Conservation (phyloP, 2,888 invertebrate genomes). For the Carcina quercana region DNA sequence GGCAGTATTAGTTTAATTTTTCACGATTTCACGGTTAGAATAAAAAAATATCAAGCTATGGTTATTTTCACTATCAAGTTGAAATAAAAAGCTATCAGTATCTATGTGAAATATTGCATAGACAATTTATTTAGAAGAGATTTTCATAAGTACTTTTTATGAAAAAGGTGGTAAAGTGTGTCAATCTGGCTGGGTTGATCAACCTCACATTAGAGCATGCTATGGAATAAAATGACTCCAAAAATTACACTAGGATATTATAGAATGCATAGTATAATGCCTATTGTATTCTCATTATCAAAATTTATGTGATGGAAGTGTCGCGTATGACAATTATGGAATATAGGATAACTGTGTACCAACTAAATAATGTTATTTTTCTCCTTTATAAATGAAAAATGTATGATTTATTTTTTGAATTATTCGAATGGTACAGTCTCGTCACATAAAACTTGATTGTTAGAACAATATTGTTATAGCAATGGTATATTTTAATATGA, state of each 20-base stretch:
- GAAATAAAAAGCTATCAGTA: too few relatives aligned
- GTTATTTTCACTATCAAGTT: too few relatives aligned
- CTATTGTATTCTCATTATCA: constrained; percentile 53
- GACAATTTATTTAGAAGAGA: too few relatives aligned
- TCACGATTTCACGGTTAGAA: too few relatives aligned
- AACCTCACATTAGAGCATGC: constrained; percentile 47
- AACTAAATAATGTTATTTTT: constrained; percentile 39
- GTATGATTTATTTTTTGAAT: background rate
- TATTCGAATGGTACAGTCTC: background rate
- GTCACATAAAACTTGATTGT: constrained; percentile 9
- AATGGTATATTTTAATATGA: constrained; percentile 17
- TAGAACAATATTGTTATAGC: constrained; percentile 14
- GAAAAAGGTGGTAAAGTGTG: too few relatives aligned
- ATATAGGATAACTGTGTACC: constrained; percentile 46
- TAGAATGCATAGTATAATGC: constrained; percentile 47
- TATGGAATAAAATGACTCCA: constrained; percentile 60
- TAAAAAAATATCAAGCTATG: too few relatives aligned
- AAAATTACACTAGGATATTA: constrained; percentile 55
- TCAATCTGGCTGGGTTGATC: constrained; percentile 56
- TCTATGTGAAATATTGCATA: too few relatives aligned
- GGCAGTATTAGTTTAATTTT: too few relatives aligned
- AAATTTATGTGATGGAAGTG: constrained; percentile 48
- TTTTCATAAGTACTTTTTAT: too few relatives aligned
- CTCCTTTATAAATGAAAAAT: background rate
- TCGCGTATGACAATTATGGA: constrained; percentile 29